Conservation (phyloP, 1,140 invertebrate genomes). For the Lucilia sericata region DNA sequence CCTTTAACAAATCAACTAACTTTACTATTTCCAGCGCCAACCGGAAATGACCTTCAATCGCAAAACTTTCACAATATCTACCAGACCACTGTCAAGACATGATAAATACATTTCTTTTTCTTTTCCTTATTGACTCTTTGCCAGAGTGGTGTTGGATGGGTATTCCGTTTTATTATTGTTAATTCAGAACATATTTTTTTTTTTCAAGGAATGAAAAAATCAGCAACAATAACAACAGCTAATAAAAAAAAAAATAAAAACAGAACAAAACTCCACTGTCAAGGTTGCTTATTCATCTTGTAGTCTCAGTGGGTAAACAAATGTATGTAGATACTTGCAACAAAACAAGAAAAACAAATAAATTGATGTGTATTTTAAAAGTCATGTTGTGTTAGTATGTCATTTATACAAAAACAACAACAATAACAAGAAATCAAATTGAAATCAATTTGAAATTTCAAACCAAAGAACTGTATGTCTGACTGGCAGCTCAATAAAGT, state of each 20-base stretch:
- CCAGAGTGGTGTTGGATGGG: background rate
- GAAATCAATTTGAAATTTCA: background rate
- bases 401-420: background rate
- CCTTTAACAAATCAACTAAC: background rate
- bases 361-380: conserved; percentile 4
- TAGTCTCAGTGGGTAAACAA: conserved; percentile 38
- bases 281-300: conserved; percentile 40
- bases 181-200: background rate
- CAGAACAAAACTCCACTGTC: conserved; percentile 5
- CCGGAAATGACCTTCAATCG: background rate
- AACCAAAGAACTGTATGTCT: background rate
- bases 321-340: background rate
- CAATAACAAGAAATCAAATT: background rate
- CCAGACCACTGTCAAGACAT: background rate
- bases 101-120: background rate
- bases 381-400: conserved; percentile 23
- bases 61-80: background rate
- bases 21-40: background rate
- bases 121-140: background rate
- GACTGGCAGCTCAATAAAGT: background rate
- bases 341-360: background rate
- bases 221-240: background rate
- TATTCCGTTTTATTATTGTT: conserved; percentile 6
- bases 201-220: background rate
- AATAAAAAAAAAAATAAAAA: background rate